Evolutionary conservation across 2,113 vertebrate species (phyloP).

Genomic region (Phrynocephalus versicolor): DNA sequence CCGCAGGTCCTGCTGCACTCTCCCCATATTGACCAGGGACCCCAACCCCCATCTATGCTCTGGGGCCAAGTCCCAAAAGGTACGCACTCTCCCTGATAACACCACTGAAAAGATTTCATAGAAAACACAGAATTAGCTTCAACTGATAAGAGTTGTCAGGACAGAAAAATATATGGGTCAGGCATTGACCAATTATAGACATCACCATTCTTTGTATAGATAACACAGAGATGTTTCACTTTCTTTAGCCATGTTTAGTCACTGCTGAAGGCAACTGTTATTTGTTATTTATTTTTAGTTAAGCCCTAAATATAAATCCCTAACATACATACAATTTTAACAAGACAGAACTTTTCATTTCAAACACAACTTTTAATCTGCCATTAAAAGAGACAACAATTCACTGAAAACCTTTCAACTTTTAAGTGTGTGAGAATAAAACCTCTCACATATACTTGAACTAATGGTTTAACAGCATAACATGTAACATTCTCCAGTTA

Average conservation of each 20-base stretch:
- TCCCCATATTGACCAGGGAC: conserved; percentile 94
- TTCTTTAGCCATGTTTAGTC: conserved; percentile 71
- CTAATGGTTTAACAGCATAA: conserved; percentile 55
- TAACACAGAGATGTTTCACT: conserved; percentile 63
- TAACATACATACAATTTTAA: conserved; percentile 55
- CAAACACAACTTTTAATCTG: conserved; percentile 45
- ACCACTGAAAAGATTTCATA: conserved; percentile 88
- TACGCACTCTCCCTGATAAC: conserved; percentile 96
- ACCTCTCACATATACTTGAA: conserved; percentile 49
- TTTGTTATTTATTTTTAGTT: conserved; percentile 69
- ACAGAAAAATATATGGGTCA: conserved; percentile 67
- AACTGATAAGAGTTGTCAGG: conserved; percentile 64
- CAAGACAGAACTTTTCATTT: conserved; percentile 43
- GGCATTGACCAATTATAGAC: conserved; percentile 72
- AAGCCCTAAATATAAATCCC: conserved; percentile 54
- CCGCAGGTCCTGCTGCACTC: conserved; percentile 98
- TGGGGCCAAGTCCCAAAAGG: conserved; percentile 94
- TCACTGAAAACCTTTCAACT: conserved; percentile 59
- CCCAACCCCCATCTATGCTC: conserved; percentile 92
- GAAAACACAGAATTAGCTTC: conserved; percentile 70
- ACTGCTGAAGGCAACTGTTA: conserved; percentile 51
- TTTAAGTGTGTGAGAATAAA: conserved; percentile 47
- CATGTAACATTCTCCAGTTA: conserved; percentile 58
- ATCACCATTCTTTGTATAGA: conserved; percentile 68
- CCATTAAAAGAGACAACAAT: conserved; percentile 52